Evolutionary conservation across 2,888 invertebrate genomes (phyloP).

Genomic region (Latrodectus elegans): DNA sequence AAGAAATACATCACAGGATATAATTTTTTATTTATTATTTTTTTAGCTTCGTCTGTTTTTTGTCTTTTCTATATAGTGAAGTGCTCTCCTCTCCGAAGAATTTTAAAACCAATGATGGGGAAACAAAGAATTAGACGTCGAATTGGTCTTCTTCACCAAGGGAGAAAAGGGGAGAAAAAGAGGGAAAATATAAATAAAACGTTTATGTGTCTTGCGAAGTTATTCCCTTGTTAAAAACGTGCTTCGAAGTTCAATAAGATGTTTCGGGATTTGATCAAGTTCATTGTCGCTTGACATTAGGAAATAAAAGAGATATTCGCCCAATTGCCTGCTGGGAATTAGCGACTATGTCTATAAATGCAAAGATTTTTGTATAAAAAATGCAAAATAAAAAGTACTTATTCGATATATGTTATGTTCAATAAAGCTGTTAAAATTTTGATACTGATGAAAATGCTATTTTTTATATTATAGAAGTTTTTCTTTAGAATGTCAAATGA

Average conservation of each 20-base stretch:
- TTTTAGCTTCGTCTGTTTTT: neutral
- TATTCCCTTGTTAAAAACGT: neutral
- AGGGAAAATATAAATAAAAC: neutral
- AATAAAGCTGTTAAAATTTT: no score
- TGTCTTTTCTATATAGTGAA: neutral
- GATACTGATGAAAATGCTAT: no score
- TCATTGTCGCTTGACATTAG: neutral
- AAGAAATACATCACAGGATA: neutral
- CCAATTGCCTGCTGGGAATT: neutral
- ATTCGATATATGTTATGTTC: no score
- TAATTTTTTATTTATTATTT: neutral
- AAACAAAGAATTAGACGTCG: neutral
- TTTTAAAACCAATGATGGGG: neutral
- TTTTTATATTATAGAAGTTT: no score
- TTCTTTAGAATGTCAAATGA: no score
- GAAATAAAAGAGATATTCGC: neutral
- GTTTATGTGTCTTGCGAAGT: constrained; percentile 1
- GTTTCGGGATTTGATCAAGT: neutral
- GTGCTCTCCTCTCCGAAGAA: neutral
- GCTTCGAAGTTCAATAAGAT: neutral
- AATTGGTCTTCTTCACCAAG: neutral
- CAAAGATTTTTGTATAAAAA: no score
- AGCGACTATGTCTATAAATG: neutral
- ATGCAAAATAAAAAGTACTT: no score
- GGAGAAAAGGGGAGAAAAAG: neutral